Conservation (phyloP, 2,888 invertebrate species). For the Spialia ferax region DNA sequence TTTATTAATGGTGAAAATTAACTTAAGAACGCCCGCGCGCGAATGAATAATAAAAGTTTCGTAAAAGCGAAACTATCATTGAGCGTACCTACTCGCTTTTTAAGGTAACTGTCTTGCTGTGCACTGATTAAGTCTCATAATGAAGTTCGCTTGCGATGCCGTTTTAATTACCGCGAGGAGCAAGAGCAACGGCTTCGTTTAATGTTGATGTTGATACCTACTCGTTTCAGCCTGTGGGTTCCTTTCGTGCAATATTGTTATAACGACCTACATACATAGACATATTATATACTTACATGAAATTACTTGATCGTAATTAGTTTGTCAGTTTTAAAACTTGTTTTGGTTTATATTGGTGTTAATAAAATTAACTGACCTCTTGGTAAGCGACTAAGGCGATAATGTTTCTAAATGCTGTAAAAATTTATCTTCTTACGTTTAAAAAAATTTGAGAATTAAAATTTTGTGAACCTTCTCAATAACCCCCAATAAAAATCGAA, state of each 20-base stretch:
- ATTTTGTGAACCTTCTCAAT: background rate
- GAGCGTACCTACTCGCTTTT: constrained; percentile 57
- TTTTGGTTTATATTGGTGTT: too few species aligned
- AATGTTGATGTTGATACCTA: constrained; percentile 14
- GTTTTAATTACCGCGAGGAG: constrained; percentile 72
- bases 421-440: too few species aligned
- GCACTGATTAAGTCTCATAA: constrained; percentile 78
- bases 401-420: too few species aligned
- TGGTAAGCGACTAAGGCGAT: too few species aligned
- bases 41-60: constrained; percentile 49
- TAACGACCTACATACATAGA: too few species aligned
- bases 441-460: background rate
- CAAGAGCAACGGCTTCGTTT: constrained; percentile 49
- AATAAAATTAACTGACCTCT: too few species aligned
- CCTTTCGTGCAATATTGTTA: background rate
- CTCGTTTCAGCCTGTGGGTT: background rate
- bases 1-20: constrained; percentile 35
- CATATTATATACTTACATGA: too few species aligned
- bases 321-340: too few species aligned
- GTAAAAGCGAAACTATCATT: constrained; percentile 65
- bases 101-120: constrained; percentile 72
- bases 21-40: constrained; percentile 25
- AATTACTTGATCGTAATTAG: too few species aligned
- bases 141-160: constrained; percentile 72
- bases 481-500: background rate